A percentile compares a stretch with the other conserved stretches of the same genome.
These are phyloP conservation scores for Anastrepha ludens DNA, from an alignment of 1,140 invertebrate species.

Conservation along the genomic window DNA sequence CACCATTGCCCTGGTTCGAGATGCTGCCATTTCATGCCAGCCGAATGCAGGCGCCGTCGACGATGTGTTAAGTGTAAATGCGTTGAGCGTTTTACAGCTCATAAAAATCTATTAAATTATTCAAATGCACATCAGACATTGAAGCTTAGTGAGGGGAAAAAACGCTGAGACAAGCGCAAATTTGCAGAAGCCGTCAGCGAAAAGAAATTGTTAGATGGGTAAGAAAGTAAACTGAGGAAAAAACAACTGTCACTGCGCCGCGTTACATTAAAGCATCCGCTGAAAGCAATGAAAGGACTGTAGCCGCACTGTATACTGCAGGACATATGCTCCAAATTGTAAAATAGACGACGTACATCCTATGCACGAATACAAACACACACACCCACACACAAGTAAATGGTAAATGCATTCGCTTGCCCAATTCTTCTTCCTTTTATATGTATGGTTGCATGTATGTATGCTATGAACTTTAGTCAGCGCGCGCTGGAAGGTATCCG, in stretches of 20 bases:
- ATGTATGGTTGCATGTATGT: not conserved
- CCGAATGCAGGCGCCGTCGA: not conserved
- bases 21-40: constrained; percentile 3
- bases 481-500: not conserved
- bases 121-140: constrained; percentile 62
- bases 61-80: constrained; percentile 53
- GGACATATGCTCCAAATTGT: too few species aligned
- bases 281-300: not conserved
- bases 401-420: not conserved
- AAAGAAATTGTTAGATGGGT: not conserved
- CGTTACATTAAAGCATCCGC: not conserved
- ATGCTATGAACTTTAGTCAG: not conserved
- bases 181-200: not conserved
- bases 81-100: constrained; percentile 69
- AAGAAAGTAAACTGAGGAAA: not conserved
- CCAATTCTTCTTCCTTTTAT: too few species aligned
- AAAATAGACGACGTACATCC: too few species aligned
- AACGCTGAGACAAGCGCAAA: not conserved
- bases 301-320: too few species aligned
- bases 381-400: not conserved
- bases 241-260: not conserved
- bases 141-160: not conserved
- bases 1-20: not conserved
- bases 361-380: not conserved
- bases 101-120: constrained; percentile 74